Evolutionary conservation across 2,888 invertebrate genomes (phyloP).

Genomic region (Drosophila tanythrix): DNA sequence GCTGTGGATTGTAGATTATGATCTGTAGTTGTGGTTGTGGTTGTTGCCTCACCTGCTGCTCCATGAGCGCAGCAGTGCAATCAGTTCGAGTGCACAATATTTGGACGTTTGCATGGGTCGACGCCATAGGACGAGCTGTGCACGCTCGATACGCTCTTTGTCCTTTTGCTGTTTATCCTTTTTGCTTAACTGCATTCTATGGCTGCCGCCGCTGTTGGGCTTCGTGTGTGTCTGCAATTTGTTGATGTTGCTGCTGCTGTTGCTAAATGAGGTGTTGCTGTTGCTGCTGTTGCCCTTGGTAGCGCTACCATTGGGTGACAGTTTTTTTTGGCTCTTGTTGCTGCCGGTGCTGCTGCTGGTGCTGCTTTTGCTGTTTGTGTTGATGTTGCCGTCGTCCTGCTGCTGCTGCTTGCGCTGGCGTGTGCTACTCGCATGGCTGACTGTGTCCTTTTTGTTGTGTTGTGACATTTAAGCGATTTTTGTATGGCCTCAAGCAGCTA

Average conservation of each 20-base stretch:
- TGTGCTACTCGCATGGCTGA: conserved; percentile 55
- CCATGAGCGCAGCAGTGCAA: conserved; percentile 87
- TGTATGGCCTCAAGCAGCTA: conserved; percentile 32
- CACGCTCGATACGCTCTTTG: conserved; percentile 86
- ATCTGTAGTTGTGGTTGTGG: neutral
- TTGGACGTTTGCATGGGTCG: conserved; percentile 91
- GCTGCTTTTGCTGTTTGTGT: conserved; percentile 1
- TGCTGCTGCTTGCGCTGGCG: conserved; percentile 42
- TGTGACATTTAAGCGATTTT: conserved; percentile 80
- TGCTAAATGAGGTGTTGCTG: conserved; percentile 39
- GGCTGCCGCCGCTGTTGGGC: conserved; percentile 17
- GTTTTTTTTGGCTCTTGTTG: conserved; percentile 62
- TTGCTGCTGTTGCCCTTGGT: conserved; percentile 37
- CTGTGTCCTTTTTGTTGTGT: conserved; percentile 77
- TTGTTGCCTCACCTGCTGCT: conserved; percentile 86
- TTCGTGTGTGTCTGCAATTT: conserved; percentile 36
- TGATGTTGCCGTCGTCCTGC: conserved; percentile 56
- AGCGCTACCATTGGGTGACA: conserved; percentile 53
- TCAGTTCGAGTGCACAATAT: conserved; percentile 91
- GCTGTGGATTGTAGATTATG: neutral
- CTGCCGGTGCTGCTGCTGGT: conserved; percentile 52
- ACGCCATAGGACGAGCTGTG: conserved; percentile 91
- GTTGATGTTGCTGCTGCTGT: conserved; percentile 19
- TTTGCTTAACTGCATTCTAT: conserved; percentile 58
- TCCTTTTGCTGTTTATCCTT: conserved; percentile 83